phyloP scores from a whole-genome alignment of 2,888 invertebrate genomes.

The Elegia similella region DNA sequence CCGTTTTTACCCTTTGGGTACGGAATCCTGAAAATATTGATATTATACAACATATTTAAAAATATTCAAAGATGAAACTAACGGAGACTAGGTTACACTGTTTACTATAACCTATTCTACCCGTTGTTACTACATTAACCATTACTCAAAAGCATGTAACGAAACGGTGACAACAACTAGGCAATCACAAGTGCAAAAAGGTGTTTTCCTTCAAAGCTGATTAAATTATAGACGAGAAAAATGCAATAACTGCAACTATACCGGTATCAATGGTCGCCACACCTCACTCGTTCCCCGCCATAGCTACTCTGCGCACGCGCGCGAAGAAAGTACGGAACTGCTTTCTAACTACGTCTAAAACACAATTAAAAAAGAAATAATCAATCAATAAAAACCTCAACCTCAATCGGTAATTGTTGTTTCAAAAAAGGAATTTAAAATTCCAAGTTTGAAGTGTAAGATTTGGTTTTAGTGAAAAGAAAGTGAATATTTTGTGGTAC shows the following conservation, averaged over 20 bases:
- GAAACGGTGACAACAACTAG: not conserved
- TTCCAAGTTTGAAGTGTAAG: slow-evolving; percentile 30
- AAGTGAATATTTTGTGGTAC: slow-evolving; percentile 40
- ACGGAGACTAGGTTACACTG: too few relatives aligned
- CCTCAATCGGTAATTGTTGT: not conserved
- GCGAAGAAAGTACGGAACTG: slow-evolving; percentile 63
- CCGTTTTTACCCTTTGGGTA: too few relatives aligned
- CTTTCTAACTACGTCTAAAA: slow-evolving; percentile 56
- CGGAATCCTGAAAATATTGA: too few relatives aligned
- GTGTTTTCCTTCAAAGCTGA: slow-evolving; percentile 13
- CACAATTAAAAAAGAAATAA: slow-evolving; percentile 9
- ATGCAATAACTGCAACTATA: slow-evolving; percentile 34
- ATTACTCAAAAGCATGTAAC: slow-evolving; percentile 4
- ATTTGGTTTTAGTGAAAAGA: slow-evolving; percentile 32
- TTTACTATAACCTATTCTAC: too few relatives aligned
- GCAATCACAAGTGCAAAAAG: slow-evolving; percentile 5
- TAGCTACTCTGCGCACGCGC: slow-evolving; percentile 66
- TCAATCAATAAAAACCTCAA: slow-evolving; percentile 7
- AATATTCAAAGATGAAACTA: too few relatives aligned
- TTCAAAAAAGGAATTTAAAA: slow-evolving; percentile 31
- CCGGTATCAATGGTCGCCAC: slow-evolving; percentile 42
- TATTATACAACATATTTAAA: too few relatives aligned
- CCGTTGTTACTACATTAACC: not conserved
- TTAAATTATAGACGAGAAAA: slow-evolving; percentile 20
- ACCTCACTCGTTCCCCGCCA: slow-evolving; percentile 58